Evolutionary conservation across 1,140 invertebrate species (phyloP), one percentile per base, ranked within the genome.

Genomic region (Drosophila melanogaster): DNA sequence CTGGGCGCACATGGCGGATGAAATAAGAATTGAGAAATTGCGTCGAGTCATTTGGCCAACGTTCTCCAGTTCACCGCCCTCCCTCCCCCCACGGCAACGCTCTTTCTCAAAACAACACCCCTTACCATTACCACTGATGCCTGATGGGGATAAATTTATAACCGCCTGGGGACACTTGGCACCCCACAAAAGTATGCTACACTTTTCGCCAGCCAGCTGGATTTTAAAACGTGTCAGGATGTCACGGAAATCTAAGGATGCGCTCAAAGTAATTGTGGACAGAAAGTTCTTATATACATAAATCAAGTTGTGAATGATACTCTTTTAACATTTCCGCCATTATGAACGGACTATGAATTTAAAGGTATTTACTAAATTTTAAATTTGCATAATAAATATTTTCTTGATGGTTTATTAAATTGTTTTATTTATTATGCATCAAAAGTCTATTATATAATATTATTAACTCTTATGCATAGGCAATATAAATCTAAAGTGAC

Each of bases 11-110:
- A 46, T 35, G 17, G 35, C 44, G 43, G 47, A 75, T 57, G 41
- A 56, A 65, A 72, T 30, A 75, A 65, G 46, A 75, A 75, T 47
- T 64, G 50, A 75, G 65, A 75, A 75, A 75, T 75, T 75, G 40
- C 71, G 40, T 50, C 71, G 26, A 74, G 70, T 74, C 71, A 73
- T 70, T 56, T 47, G 43, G 30, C 26, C 26, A 30, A 30, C 26
- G 26, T 50, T 14, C n/a, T 44, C 4, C n/a, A 11, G 1, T 11
- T 5, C 14, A 15, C 35, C 26, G 0, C 12, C 2, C n/a, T 6
- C 3, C 15, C 15, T 17, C 12, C 24, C 15, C 33, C 35, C 24
- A 30, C 4, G n/a, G n/a, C 22, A 5, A 17, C 41, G 10, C 11
- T 22, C 19, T 22, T 22, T 3, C 12, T 12, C 19, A 12, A 53